These are phyloP conservation scores for Brachypodius melanocephalos DNA, from an alignment of 2,113 vertebrate species.

Conservation along the genomic window DNA sequence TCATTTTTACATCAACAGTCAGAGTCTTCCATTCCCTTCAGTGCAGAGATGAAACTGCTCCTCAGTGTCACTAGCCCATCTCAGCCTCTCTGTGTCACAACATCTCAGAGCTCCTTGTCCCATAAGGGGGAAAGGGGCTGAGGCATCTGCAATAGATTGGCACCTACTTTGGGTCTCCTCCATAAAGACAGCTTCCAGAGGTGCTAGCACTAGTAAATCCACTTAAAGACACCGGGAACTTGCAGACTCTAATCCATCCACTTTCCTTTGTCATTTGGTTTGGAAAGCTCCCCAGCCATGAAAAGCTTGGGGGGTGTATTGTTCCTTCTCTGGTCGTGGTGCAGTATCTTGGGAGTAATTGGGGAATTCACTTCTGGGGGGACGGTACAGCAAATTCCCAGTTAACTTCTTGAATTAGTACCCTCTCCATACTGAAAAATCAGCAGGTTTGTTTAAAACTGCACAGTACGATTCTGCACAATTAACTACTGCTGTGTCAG, in stretches of 20 bases:
- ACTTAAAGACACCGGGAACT: neutral
- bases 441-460: neutral
- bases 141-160: neutral
- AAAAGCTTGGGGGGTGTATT: neutral
- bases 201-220: neutral
- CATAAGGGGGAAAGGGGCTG: neutral
- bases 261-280: neutral
- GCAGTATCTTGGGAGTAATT: neutral
- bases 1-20: neutral
- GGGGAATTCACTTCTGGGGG: neutral
- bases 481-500: neutral
- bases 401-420: neutral
- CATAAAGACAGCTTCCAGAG: neutral
- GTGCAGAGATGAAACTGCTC: neutral
- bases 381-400: neutral
- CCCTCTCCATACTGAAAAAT: neutral
- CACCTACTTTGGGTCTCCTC: neutral
- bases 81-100: neutral
- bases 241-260: neutral
- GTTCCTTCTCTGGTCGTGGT: rapidly evolving
- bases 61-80: neutral
- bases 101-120: neutral
- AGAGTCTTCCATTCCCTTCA: neutral
- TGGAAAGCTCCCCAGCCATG: neutral
- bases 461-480: neutral